Evolutionary conservation across 2,888 invertebrate genomes (phyloP).

Genomic region (Prosapia bicincta): DNA sequence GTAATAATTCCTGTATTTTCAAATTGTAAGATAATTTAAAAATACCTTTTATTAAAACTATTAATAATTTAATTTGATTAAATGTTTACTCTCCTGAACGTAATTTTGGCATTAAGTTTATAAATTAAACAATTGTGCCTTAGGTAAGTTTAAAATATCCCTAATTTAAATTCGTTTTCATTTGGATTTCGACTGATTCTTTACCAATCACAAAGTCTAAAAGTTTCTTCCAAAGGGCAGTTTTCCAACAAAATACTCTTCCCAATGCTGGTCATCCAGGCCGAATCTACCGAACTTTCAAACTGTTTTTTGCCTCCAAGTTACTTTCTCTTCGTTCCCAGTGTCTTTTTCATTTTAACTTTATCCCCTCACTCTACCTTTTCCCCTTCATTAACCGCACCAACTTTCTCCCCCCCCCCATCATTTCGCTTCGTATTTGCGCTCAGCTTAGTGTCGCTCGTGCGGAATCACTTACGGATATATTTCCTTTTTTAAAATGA

Average conservation of each 20-base stretch:
- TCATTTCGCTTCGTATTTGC: slow-evolving; percentile 4
- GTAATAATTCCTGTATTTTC: too few species aligned
- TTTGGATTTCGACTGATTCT: too few species aligned
- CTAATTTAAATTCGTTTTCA: too few species aligned
- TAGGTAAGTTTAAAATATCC: too few species aligned
- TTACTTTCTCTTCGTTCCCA: slow-evolving; percentile 23
- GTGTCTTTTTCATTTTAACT: slow-evolving; percentile 7
- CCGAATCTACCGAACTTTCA: not conserved
- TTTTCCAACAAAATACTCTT: not conserved
- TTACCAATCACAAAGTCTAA: too few species aligned
- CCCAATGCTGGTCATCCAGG: not conserved
- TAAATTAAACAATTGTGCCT: too few species aligned
- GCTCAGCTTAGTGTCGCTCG: not conserved
- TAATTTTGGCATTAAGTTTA: too few species aligned
- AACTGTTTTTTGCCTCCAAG: not conserved
- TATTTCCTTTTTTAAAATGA: too few species aligned
- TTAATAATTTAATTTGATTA: too few species aligned
- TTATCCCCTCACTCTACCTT: slow-evolving; percentile 28
- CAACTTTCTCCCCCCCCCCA: not conserved
- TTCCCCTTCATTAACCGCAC: slow-evolving; percentile 26
- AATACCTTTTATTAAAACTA: too few species aligned
- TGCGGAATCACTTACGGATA: not conserved
- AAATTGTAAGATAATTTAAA: too few species aligned
- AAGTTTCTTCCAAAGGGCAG: not conserved
- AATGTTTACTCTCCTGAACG: too few species aligned